These are phyloP conservation scores for Oreamnos americanus DNA, from an alignment of 2,113 vertebrate species.

Conservation along the genomic window DNA sequence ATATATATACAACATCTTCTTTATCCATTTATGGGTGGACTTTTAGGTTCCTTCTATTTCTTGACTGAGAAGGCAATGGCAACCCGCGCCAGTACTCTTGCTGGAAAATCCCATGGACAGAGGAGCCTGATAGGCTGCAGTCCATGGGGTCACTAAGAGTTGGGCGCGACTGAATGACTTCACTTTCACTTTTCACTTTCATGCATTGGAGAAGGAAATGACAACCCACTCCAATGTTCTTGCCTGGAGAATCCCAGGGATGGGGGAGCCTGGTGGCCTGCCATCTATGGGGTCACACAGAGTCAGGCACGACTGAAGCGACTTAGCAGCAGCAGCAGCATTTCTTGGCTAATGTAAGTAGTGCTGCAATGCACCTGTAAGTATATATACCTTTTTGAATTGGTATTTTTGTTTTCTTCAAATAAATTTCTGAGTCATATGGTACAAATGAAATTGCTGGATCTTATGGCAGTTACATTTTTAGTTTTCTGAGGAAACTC, in stretches of 20 bases:
- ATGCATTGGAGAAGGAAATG: no score
- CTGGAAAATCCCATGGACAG: no score
- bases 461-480: not conserved
- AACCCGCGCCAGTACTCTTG: rapidly evolving
- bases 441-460: not conserved
- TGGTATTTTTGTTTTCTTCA: not conserved
- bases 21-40: not conserved
- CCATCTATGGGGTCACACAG: no score
- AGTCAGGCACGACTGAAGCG: rapidly evolving
- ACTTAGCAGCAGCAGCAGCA: no score
- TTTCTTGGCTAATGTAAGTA: not conserved
- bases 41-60: not conserved
- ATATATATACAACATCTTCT: not conserved
- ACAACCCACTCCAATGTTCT: no score
- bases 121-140: no score
- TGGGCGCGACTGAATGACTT: no score
- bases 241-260: no score
- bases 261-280: no score
- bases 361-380: not conserved
- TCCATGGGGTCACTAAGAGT: no score
- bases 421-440: not conserved
- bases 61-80: no score
- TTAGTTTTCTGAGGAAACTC: not conserved
- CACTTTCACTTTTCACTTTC: no score
- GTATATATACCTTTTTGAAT: not conserved